phyloP scores from a whole-genome alignment of 2,113 vertebrate species.

The Glaucidium brasilianum region DNA sequence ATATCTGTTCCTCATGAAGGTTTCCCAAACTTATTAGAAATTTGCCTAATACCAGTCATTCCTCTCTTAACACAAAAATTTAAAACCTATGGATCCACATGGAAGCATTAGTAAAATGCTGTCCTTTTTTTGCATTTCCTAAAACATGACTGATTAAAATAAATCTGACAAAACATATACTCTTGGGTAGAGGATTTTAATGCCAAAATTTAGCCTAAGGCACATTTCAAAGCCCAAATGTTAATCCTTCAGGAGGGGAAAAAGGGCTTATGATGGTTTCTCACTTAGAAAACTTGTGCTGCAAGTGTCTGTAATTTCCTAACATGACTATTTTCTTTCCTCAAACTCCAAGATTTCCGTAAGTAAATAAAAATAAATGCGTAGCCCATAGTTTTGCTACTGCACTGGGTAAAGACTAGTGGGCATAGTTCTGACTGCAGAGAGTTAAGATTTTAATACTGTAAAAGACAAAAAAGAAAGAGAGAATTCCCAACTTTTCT shows the following conservation, averaged over 20 bases:
- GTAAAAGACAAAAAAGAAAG: neutral
- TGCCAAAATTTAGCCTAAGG: neutral
- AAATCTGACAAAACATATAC: neutral
- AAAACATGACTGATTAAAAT: neutral
- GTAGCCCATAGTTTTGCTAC: neutral
- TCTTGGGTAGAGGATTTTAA: neutral
- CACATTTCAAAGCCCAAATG: neutral
- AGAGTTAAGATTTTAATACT: neutral
- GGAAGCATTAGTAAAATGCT: neutral
- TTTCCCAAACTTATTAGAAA: neutral
- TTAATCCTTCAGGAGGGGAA: neutral
- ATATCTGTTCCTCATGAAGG: neutral
- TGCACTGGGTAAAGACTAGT: neutral
- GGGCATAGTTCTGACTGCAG: neutral
- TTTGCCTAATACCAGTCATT: neutral
- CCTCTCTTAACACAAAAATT: neutral
- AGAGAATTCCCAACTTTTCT: neutral
- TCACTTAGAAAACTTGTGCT: neutral
- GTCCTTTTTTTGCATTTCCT: neutral
- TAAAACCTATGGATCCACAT: neutral
- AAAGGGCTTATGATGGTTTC: neutral
- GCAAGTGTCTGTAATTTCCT: neutral
- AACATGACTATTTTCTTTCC: neutral
- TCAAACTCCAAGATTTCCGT: neutral
- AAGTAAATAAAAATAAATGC: neutral